These are phyloP conservation scores for Emydoidea blandingii DNA, from an alignment of 2,797 vertebrate species.

Conservation along the genomic window DNA sequence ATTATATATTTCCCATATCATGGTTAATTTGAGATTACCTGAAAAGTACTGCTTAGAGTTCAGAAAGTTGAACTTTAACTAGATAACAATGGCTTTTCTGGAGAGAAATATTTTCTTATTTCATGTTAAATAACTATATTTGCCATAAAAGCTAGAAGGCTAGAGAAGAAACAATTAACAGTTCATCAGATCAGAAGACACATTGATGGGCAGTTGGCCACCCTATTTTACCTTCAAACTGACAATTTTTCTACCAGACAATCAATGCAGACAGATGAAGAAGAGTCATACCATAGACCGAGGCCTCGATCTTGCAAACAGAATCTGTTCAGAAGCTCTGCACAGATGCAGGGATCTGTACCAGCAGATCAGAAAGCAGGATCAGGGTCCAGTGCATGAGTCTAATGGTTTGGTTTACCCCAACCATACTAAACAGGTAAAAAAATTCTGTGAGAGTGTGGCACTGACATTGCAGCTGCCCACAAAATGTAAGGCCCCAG, in stretches of 20 bases:
- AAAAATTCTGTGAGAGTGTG: not conserved
- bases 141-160: accelerated
- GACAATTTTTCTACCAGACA: not conserved
- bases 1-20: not conserved
- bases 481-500: not conserved
- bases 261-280: not conserved
- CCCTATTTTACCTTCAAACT: not conserved
- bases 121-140: not conserved
- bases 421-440: not conserved
- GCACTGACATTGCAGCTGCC: not conserved
- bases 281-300: not conserved
- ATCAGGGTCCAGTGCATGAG: not conserved
- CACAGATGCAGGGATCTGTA: not conserved
- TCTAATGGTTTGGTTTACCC: not conserved
- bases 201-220: not conserved
- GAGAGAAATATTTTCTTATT: not conserved
- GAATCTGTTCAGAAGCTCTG: not conserved
- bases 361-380: not conserved
- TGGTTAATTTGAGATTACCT: not conserved
- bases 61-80: not conserved
- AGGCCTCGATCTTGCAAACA: not conserved
- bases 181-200: not conserved
- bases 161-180: not conserved
- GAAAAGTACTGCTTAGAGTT: not conserved
- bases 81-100: not conserved